These are phyloP conservation scores for Zoroaster sp. DNA, from an alignment of 53 echinoderm and acorn worm genomes.

Conservation along the genomic window DNA sequence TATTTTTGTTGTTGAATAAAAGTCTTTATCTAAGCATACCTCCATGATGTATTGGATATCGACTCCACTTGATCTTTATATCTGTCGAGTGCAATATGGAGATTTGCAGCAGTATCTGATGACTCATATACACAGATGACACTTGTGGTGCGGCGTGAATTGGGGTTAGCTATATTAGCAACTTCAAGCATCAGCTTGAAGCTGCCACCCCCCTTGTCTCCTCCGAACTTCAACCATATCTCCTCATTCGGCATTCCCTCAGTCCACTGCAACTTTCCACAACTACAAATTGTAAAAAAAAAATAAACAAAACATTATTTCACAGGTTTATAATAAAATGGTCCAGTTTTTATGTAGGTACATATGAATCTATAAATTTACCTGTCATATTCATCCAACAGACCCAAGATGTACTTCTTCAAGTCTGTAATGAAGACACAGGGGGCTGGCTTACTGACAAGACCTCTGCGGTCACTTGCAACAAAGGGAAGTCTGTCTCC, in stretches of 20 bases:
- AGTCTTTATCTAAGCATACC: neutral
- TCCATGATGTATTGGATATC: neutral
- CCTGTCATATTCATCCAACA: neutral
- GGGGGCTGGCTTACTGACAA: neutral
- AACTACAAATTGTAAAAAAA: neutral
- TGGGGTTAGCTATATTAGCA: neutral
- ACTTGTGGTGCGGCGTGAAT: neutral
- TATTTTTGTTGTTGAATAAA: neutral
- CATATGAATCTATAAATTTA: neutral
- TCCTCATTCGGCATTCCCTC: neutral
- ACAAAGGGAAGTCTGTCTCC: neutral
- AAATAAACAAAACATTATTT: neutral
- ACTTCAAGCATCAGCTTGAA: constrained; percentile 3
- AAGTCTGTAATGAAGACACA: neutral
- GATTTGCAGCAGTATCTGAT: neutral
- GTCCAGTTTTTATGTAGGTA: neutral
- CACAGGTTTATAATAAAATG: neutral
- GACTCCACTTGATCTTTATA: neutral
- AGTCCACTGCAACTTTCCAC: neutral
- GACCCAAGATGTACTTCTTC: neutral
- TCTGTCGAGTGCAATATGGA: neutral
- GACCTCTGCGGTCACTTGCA: neutral
- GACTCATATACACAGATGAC: neutral
- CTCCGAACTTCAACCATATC: constrained; percentile 20
- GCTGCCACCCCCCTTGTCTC: constrained; percentile 28